phyloP scores from a whole-genome alignment of 2,797 vertebrate genomes.

The Botia kubotai region DNA sequence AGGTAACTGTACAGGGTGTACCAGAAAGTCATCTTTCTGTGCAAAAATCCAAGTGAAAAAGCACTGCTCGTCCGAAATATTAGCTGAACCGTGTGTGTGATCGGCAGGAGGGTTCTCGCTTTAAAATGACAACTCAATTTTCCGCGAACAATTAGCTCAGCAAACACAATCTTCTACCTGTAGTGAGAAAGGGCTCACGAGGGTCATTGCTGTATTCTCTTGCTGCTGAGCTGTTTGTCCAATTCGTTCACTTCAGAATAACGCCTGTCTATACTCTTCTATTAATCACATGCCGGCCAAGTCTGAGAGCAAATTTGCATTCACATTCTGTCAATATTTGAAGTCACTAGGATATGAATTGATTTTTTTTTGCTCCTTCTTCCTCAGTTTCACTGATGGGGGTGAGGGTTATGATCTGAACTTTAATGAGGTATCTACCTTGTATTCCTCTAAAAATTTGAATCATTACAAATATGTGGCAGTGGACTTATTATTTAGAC shows the following conservation, averaged over 20 bases:
- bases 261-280: constrained; percentile 70
- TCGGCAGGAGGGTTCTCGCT: constrained; percentile 29
- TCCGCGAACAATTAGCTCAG: constrained; percentile 73
- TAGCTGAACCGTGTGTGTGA: neutral
- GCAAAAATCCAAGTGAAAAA: neutral
- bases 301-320: constrained; percentile 79
- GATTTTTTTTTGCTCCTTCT: constrained; percentile 64
- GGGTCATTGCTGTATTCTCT: constrained; percentile 68
- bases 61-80: constrained; percentile 3
- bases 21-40: neutral
- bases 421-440: constrained; percentile 47
- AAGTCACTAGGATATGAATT: constrained; percentile 74
- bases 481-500: constrained; percentile 23
- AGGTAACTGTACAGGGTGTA: constrained; percentile 5
- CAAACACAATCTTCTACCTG: constrained; percentile 73
- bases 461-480: constrained; percentile 35
- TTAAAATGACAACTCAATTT: constrained; percentile 66
- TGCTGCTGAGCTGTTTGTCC: constrained; percentile 68
- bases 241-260: constrained; percentile 75
- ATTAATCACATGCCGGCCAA: constrained; percentile 79
- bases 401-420: constrained; percentile 42
- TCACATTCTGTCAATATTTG: constrained; percentile 76
- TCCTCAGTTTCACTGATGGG: neutral
- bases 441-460: constrained; percentile 37
- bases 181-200: constrained; percentile 73